Evolutionary conservation across 2,797 vertebrate species (phyloP), one percentile per base, ranked within the genome.

Genomic region (Pyrocephalus nanus): DNA sequence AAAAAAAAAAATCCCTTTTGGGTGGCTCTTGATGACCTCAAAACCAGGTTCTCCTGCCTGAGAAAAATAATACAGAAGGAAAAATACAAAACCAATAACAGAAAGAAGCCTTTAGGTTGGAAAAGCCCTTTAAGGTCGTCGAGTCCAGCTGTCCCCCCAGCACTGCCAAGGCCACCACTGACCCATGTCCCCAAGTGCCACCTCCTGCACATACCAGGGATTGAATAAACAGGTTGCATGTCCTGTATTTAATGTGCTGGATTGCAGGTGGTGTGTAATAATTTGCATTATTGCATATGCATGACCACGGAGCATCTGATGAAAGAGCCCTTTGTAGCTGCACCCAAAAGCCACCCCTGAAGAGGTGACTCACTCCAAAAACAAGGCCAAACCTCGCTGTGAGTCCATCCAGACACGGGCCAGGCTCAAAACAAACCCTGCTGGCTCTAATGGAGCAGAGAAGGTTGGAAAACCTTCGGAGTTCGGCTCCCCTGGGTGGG

Each of bases 231-330:
- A 27, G 58, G 34, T 38, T 19, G 25, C 11, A 27, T 18, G 11
- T 23, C 12, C 58, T 9, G 58, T 38, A 13, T 38, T 38, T 27
- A 27, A 27, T 4, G 25, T 27, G 25, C 27, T 60, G 36, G 36
- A 13, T 29, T 9, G 17, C 55, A 2, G 8, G 0, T 1, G 43
- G 7, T 7, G 15, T 18, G 3, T 11, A 9, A 3, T 2, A 18
- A 1, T 19, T 12, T 34, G 30, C 36, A 2, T 3, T 12, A 2
- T 2, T 51, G 30, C 62, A 8, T 3, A 1, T 6, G n/a, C 22
- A 34, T 1, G 1, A 5, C 14, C 40, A 20, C 42, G 25, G n/a
- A 60, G 5, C 23, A 2, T 14, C 67, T 53, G 64, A n/a, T 13
- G 6, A 30, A 82, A 48, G 60, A 90, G 21, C 51, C 51, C 51